Evolutionary conservation across 2,113 vertebrate genomes (phyloP).

Genomic region (Eleginops maclovinus): DNA sequence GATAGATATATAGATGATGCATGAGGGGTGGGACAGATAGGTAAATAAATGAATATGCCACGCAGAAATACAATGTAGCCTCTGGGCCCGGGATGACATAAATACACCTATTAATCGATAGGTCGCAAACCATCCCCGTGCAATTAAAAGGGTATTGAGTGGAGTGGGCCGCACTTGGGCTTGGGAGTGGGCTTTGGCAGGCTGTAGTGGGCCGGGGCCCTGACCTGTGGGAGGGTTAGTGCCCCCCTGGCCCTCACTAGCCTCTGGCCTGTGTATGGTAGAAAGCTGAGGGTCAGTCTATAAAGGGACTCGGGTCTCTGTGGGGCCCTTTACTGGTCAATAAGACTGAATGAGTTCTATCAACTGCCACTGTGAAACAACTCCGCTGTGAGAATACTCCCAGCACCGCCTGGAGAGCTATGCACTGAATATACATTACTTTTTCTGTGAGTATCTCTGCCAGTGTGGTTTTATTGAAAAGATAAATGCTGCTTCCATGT

Average conservation of each 20-base stretch:
- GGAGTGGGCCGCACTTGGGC: constrained; percentile 57
- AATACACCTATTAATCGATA: constrained; percentile 86
- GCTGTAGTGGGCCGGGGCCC: constrained; percentile 56
- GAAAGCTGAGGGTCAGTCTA: constrained; percentile 74
- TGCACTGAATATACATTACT: constrained; percentile 20
- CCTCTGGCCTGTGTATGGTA: constrained; percentile 62
- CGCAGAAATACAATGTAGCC: constrained; percentile 84
- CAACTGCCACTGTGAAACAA: constrained; percentile 57
- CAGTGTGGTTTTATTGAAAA: constrained; percentile 10
- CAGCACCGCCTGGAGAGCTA: constrained; percentile 43
- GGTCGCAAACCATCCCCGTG: constrained; percentile 79
- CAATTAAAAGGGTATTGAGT: constrained; percentile 86
- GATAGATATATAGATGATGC: constrained; percentile 84
- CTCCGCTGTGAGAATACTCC: constrained; percentile 45
- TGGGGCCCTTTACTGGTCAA: constrained; percentile 77
- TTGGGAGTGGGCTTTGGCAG: constrained; percentile 51
- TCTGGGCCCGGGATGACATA: constrained; percentile 73
- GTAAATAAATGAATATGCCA: constrained; percentile 88
- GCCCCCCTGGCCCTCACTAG: constrained; percentile 68
- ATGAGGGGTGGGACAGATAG: constrained; percentile 80
- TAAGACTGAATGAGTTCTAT: constrained; percentile 76
- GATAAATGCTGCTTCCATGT: neutral
- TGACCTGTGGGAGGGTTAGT: constrained; percentile 77
- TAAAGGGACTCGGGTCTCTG: constrained; percentile 81
- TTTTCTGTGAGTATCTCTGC: constrained; percentile 2